Percentiles rank a stretch among this genome's conserved stretches.
phyloP scores from a whole-genome alignment of 1,140 invertebrate genomes.

The Adelges cooleyi region DNA sequence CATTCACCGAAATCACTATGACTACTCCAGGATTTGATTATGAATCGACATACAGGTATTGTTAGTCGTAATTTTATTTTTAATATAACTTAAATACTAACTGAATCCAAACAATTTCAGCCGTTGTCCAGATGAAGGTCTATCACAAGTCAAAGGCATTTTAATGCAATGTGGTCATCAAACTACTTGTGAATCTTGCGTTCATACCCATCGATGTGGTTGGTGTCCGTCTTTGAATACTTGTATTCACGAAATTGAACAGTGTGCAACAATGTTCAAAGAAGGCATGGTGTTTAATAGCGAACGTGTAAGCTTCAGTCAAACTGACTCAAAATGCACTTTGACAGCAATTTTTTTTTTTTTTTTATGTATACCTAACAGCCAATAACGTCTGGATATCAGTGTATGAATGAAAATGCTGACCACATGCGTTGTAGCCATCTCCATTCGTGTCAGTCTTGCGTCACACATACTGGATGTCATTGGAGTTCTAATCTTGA shows the following conservation, averaged over 20 bases:
- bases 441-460: slow-evolving; percentile 28
- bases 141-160: slow-evolving; percentile 39
- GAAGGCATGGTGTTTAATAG: slow-evolving; percentile 5
- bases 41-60: slow-evolving; percentile 18
- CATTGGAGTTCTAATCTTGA: slow-evolving; percentile 24
- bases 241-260: slow-evolving; percentile 5
- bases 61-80: not conserved
- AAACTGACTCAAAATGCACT: too few species aligned
- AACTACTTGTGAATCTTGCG: slow-evolving; percentile 59
- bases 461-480: slow-evolving; percentile 14
- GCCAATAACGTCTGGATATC: slow-evolving; percentile 15
- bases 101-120: slow-evolving; percentile 21
- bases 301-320: slow-evolving; percentile 9
- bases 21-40: not conserved
- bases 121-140: slow-evolving; percentile 45
- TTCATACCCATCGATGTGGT: slow-evolving; percentile 62
- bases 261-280: slow-evolving; percentile 4
- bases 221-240: slow-evolving; percentile 49
- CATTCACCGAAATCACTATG: slow-evolving; percentile 4
- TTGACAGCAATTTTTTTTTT: too few species aligned
- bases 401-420: slow-evolving; percentile 10
- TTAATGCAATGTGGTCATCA: slow-evolving; percentile 46
- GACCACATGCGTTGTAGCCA: slow-evolving; percentile 10
- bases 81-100: too few species aligned
- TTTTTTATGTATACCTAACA: not conserved